Conservation (phyloP, 1,140 invertebrate genomes). For the Anoplolepis gracilipes region DNA sequence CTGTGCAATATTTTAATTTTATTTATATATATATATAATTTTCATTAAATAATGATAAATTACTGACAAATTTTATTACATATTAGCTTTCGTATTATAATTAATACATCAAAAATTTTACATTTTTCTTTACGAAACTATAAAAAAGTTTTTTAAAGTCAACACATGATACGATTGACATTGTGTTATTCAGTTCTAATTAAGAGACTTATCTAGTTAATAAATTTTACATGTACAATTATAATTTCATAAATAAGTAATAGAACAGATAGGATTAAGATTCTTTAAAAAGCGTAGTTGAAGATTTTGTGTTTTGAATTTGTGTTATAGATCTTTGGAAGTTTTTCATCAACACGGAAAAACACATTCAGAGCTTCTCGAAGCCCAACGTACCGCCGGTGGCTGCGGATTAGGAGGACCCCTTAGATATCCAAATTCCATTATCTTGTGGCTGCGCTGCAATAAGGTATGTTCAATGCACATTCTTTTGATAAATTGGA, state of each 20-base stretch:
- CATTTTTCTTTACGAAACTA: not conserved
- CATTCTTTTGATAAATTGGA: not conserved
- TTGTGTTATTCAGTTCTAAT: too few relatives aligned
- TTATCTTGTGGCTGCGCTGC: slow-evolving; percentile 94
- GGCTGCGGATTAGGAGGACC: slow-evolving; percentile 90
- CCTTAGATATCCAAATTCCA: slow-evolving; percentile 89
- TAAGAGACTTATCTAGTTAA: too few relatives aligned
- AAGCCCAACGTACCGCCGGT: slow-evolving; percentile 89
- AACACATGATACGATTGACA: too few relatives aligned
- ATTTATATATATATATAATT: too few relatives aligned
- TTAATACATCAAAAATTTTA: not conserved
- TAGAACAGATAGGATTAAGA: not conserved
- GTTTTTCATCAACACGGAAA: slow-evolving; percentile 89
- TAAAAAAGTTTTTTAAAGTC: not conserved
- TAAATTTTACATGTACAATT: too few relatives aligned
- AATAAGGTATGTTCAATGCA: slow-evolving; percentile 87
- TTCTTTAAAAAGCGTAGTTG: not conserved
- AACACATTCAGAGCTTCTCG: slow-evolving; percentile 90
- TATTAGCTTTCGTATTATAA: not conserved
- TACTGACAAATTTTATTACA: not conserved
- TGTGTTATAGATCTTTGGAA: slow-evolving; percentile 89
- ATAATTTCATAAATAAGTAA: not conserved
- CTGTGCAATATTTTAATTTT: not conserved
- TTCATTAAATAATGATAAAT: not conserved
- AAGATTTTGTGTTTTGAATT: not conserved